Evolutionary conservation across 2,113 vertebrate species (phyloP).

Genomic region (Myocastor coypus): DNA sequence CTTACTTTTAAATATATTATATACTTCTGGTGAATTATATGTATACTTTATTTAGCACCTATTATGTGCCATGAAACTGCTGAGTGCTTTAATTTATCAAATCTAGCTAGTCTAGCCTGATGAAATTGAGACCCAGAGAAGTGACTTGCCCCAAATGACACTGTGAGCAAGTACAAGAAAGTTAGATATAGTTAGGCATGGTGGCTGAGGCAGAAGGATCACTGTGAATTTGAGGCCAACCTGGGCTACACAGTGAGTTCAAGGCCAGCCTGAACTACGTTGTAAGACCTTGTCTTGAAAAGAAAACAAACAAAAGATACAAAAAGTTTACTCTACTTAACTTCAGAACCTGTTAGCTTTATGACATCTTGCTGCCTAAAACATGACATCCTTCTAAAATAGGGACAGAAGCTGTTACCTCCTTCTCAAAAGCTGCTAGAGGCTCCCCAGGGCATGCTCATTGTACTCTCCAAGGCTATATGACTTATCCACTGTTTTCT

Average conservation of each 20-base stretch:
- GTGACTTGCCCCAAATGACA: neutral
- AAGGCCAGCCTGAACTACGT: neutral
- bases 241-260: neutral
- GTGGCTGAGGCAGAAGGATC: neutral
- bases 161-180: neutral
- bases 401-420: neutral
- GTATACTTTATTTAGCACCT: neutral
- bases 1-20: neutral
- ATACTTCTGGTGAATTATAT: neutral
- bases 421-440: neutral
- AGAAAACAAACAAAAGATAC: too few relatives aligned
- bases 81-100: neutral
- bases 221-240: neutral
- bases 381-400: neutral
- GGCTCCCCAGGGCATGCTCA: neutral
- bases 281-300: neutral
- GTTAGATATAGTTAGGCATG: neutral
- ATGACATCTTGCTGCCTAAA: neutral
- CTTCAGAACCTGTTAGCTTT: neutral
- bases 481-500: neutral
- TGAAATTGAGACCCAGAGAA: neutral
- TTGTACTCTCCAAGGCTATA: neutral
- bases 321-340: neutral
- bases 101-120: neutral
- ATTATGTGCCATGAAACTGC: neutral